phyloP scores from a whole-genome alignment of 2,888 invertebrate species.

The Sclerodermus sp. region DNA sequence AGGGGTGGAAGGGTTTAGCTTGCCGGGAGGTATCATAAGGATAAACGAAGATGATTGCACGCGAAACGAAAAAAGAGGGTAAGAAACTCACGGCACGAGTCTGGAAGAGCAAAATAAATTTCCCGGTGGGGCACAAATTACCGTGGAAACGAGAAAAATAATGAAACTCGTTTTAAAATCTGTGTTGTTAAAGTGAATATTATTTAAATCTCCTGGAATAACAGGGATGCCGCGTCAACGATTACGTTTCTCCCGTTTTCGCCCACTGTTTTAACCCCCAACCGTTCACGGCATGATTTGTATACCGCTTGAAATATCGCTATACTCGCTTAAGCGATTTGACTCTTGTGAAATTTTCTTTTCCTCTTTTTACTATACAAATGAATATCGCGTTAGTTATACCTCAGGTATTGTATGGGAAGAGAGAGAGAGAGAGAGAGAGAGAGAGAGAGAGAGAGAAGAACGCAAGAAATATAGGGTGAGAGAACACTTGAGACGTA shows the following conservation, averaged over 20 bases:
- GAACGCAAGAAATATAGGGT: no score
- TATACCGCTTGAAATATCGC: no score
- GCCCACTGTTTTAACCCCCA: no score
- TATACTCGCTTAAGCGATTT: no score
- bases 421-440: no score
- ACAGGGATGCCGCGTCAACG: slow-evolving; percentile 39
- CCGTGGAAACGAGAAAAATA: slow-evolving; percentile 35
- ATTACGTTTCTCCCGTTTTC: slow-evolving; percentile 20
- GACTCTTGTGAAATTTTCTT: no score
- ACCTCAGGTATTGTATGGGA: no score
- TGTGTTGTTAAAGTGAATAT: slow-evolving; percentile 43
- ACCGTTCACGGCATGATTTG: no score
- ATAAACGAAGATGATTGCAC: slow-evolving; percentile 1
- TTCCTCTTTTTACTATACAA: no score
- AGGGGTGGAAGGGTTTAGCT: background rate
- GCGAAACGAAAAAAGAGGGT: slow-evolving; percentile 4
- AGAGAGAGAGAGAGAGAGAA: slow-evolving; percentile 12
- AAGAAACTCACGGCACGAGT: background rate
- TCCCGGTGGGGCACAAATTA: slow-evolving; percentile 33
- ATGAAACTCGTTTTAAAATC: slow-evolving; percentile 40
- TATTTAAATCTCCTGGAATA: slow-evolving; percentile 43
- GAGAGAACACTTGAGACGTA: no score
- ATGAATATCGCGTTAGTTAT: no score
- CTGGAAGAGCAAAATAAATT: slow-evolving; percentile 27
- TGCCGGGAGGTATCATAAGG: background rate